Base-by-base conservation (phyloP, 1,140 invertebrate genomes). In the Drosophila pruinosa region DNA sequence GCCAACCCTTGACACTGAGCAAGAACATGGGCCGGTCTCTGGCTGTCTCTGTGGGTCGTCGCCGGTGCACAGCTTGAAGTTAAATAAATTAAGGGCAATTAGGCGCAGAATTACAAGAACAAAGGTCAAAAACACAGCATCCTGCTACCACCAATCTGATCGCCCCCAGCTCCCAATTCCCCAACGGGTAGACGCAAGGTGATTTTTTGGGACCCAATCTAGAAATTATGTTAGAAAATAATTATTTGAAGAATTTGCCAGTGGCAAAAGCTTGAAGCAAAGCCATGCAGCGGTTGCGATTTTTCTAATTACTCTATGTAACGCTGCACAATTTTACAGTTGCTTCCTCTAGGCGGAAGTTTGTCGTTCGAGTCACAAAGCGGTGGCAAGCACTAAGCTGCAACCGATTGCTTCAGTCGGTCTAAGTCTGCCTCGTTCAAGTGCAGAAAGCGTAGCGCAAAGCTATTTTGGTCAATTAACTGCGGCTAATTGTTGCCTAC, bases 21-120 rank as follows among this genome's bases (percentile, higher is more conserved):
- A 31, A n/a, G 31, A 34, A n/a, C 31, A 31, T 3, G n/a, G 28
- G 28, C 28, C n/a, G 10, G 1, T 31, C 28, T 31, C 28, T 0
- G 6, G 6, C 28, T 31, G 6, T 2, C 5, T 39, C 8, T 17
- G 5, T 10, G 34, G 48, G 47, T 17, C 21, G 54, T 17, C 38
- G 58, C 41, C 63, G 73, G 69, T 26, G 79, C 80, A 77, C 81
- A 86, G 81, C 77, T 81, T 88, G 81, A 88, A 86, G 82, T 78
- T 81, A 86, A 86, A 86, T 81, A 86, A 86, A 86, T 86, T 88
- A 86, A 78, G 69, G 81, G 81, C 81, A 86, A 86, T 88, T 86
- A 88, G 81, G 81, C 77, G 72, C 61, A 64, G 81, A 67, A 81
- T 77, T 74, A 85, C 59, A 65, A 39, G 65, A 81, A 86, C 72